Evolutionary conservation across 1,140 invertebrate genomes (phyloP).

Genomic region (Saccostrea echinata): DNA sequence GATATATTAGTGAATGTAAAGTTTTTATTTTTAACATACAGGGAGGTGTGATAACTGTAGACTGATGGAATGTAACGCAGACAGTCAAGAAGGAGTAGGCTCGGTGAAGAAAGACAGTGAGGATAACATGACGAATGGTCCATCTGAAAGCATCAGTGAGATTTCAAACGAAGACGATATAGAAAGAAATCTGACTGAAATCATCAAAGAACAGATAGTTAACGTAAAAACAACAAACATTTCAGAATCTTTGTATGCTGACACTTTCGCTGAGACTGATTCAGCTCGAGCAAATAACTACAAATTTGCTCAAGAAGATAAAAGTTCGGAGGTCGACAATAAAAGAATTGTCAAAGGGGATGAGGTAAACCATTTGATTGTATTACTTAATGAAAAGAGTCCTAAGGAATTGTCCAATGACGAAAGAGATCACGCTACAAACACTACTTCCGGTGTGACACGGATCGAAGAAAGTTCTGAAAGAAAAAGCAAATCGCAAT

Average conservation of each 20-base stretch:
- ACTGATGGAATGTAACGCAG: neutral
- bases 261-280: neutral
- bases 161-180: neutral
- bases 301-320: neutral
- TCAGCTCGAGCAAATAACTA: neutral
- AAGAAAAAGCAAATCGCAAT: neutral
- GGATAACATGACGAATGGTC: neutral
- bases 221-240: neutral
- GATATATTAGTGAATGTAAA: neutral
- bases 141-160: neutral
- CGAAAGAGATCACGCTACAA: neutral
- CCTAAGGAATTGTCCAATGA: neutral
- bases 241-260: neutral
- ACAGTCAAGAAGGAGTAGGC: neutral
- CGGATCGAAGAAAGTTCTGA: neutral
- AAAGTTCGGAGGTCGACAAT: neutral
- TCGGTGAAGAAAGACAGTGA: neutral
- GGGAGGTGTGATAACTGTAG: neutral
- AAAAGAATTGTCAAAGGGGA: neutral
- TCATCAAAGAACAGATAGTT: neutral
- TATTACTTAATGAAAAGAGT: neutral
- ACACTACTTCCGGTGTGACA: neutral
- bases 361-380: neutral
- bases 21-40: neutral
- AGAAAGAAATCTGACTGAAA: neutral